phyloP scores from a whole-genome alignment of 2,113 vertebrate genomes.

The Thalassarche chlororhynchos region DNA sequence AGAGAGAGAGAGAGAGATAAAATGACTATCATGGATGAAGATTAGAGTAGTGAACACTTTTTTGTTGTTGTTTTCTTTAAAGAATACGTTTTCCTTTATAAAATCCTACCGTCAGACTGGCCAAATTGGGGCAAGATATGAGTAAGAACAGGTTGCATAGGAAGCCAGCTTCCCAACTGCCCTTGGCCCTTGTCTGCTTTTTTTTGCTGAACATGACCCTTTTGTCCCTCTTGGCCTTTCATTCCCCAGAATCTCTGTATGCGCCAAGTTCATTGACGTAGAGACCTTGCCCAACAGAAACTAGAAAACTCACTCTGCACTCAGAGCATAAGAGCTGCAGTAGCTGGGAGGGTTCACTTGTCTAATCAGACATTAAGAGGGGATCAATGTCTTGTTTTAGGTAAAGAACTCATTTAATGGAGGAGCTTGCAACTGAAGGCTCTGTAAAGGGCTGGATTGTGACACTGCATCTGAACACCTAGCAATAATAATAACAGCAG shows the following conservation, averaged over 20 bases:
- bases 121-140: not conserved
- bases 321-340: not conserved
- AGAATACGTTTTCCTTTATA: not conserved
- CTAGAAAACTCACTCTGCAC: not conserved
- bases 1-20: too few relatives aligned
- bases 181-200: not conserved
- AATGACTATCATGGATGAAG: not conserved
- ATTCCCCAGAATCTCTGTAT: not conserved
- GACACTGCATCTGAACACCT: not conserved
- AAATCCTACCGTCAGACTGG: not conserved
- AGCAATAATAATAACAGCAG: not conserved
- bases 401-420: not conserved
- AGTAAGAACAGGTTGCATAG: not conserved
- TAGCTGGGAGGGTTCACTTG: not conserved
- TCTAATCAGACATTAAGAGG: not conserved
- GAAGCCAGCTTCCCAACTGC: not conserved
- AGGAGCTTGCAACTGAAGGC: not conserved
- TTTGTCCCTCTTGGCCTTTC: not conserved
- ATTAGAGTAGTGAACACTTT: not conserved
- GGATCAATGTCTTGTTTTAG: not conserved
- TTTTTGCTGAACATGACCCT: not conserved
- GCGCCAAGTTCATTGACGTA: not conserved
- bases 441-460: not conserved
- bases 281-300: not conserved
- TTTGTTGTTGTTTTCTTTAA: not conserved